phyloP scores from a whole-genome alignment of 1,140 invertebrate genomes.

The Eupeodes corollae region DNA sequence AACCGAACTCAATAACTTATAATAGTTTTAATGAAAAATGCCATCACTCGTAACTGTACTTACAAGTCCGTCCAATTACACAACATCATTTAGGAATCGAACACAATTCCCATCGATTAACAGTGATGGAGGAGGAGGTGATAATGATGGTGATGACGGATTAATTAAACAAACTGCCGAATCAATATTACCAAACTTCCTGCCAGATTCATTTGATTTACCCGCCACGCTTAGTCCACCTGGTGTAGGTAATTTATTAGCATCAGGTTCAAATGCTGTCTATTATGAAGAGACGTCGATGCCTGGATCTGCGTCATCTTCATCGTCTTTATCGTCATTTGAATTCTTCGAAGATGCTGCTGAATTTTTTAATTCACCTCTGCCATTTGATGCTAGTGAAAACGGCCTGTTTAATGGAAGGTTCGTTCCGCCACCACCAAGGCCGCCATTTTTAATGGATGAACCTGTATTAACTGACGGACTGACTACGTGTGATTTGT shows the following conservation, averaged over 20 bases:
- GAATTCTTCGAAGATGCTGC: constrained; percentile 43
- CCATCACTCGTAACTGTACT: too few species aligned
- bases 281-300: not conserved
- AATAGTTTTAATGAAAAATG: too few species aligned
- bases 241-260: not conserved
- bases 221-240: not conserved
- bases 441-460: constrained; percentile 51
- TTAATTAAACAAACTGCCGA: too few species aligned
- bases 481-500: constrained; percentile 58
- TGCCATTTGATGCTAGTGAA: constrained; percentile 46
- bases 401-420: constrained; percentile 53
- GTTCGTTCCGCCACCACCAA: constrained; percentile 55
- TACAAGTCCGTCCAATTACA: too few species aligned
- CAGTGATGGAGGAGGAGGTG: too few species aligned
- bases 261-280: not conserved
- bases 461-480: constrained; percentile 48
- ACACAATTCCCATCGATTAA: too few species aligned
- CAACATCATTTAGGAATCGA: too few species aligned
- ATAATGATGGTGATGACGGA: too few species aligned
- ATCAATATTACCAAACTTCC: too few species aligned
- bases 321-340: constrained; percentile 18
- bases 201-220: too few species aligned
- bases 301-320: too few species aligned
- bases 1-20: too few species aligned
- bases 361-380: constrained; percentile 44